A percentile compares a stretch with the other conserved stretches of the same genome.
Conservation (phyloP, 2,888 invertebrate species). For the Dasypolia templi region DNA sequence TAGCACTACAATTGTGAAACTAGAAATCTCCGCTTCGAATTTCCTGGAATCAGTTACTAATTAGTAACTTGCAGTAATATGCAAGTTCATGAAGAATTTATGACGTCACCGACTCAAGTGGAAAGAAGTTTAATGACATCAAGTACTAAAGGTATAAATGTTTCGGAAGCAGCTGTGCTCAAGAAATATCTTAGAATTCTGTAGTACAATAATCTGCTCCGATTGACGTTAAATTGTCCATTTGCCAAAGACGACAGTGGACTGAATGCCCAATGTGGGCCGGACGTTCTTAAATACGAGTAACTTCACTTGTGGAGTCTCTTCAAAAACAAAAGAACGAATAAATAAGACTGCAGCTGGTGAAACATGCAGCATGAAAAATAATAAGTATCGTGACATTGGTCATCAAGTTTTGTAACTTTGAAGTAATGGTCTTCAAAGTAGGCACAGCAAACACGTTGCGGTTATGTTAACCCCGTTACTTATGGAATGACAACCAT, state of each 20-base stretch:
- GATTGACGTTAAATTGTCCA: background rate
- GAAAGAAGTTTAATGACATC: background rate
- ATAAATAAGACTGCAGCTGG: background rate
- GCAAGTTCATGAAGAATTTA: background rate
- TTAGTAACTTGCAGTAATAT: too few species aligned
- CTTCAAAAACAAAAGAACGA: background rate
- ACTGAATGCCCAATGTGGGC: background rate
- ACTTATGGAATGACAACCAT: slow-evolving; percentile 45
- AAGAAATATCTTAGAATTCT: background rate
- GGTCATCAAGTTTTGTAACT: slow-evolving; percentile 15
- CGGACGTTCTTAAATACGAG: background rate
- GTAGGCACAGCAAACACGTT: slow-evolving; percentile 21
- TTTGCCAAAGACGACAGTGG: background rate
- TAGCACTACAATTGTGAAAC: background rate
- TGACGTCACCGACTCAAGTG: background rate
- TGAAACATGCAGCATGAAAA: background rate
- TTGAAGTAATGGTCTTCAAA: slow-evolving; percentile 30
- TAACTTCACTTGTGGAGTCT: background rate
- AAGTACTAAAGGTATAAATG: background rate
- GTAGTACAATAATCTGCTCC: too few species aligned
- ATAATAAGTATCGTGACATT: background rate
- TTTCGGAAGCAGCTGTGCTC: background rate
- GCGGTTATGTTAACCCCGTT: slow-evolving; percentile 44
- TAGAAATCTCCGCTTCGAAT: background rate
- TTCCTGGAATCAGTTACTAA: too few species aligned